Base-by-base conservation (phyloP, 2,113 vertebrate genomes). In the Bagarius yarrelli region DNA sequence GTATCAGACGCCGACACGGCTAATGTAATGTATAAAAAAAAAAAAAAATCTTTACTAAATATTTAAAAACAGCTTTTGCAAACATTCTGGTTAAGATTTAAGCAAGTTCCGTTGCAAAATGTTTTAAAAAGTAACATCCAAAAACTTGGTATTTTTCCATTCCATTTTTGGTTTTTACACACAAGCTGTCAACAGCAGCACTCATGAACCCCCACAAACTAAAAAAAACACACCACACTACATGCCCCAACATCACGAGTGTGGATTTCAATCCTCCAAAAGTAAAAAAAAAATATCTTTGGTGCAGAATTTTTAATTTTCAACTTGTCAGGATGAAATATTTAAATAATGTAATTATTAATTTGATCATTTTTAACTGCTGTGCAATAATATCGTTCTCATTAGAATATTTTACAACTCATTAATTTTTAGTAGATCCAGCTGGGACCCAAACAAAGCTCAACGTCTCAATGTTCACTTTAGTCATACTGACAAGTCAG, bases 171-270 rank as follows among this genome's bases (percentile, higher is more conserved):
- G 27, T 4, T 59, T 76, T 64, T 55, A 57, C 21, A 70, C 63
- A 69, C 81, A 70, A 52, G 40, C 44, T 80, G 56, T 61, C 67
- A 72, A 57, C 18, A 61, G 78, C 36, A 69, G n/a, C 61, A 76
- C 44, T 82, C 64, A 82, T 6, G 30, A 53, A 69, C 14, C 25
- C 21, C 44, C 72, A 67, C 61, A 47, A 44, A 44, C 34, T 40
- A 44, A 47, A 23, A 55, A 53, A 72, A 34, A 60, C 67, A 80
- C 19, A 64, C 30, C 16, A 23, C 21, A 67, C 52, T 21, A 23
- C 27, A 55, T 8, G 21, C 64, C 23, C 57, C 34, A 79, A 8
- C 32, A 69, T 55, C 77, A 67, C 61, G 36, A 78, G 63, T 56
- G 23, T 52, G 30, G 30, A 59, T 59, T 79, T 70, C 30, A 50